phyloP scores from a whole-genome alignment of 2,797 vertebrate species.

The Macroramphosus scolopax region DNA sequence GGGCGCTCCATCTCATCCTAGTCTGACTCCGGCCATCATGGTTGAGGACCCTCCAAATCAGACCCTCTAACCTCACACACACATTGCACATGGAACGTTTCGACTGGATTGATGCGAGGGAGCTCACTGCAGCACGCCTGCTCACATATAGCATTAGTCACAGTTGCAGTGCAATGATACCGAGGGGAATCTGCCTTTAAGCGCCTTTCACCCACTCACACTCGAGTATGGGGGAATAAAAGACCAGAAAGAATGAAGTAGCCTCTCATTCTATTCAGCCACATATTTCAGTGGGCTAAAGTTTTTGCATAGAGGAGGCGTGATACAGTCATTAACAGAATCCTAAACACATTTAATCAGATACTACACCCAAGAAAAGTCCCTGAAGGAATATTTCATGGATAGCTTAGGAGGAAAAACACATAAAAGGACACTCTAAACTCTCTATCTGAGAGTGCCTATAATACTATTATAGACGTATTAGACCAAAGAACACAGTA shows the following conservation, averaged over 20 bases:
- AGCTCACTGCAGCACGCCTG: slow-evolving; percentile 71
- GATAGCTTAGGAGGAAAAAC: background rate
- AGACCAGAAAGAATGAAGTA: slow-evolving; percentile 27
- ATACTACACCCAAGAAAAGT: slow-evolving; percentile 9
- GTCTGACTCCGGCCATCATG: slow-evolving; percentile 25
- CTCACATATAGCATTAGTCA: slow-evolving; percentile 73
- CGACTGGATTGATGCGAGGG: slow-evolving; percentile 54
- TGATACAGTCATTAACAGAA: slow-evolving; percentile 9
- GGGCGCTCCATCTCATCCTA: slow-evolving; percentile 27
- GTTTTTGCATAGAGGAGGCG: slow-evolving; percentile 32
- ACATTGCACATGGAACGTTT: slow-evolving; percentile 30
- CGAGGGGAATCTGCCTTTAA: slow-evolving; percentile 60
- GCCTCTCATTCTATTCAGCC: slow-evolving; percentile 37
- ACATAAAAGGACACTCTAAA: too few species aligned
- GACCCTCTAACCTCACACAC: slow-evolving; percentile 19
- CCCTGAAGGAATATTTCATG: slow-evolving; percentile 2
- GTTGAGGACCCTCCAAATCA: slow-evolving; percentile 12
- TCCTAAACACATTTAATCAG: slow-evolving; percentile 4
- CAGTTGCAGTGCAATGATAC: slow-evolving; percentile 67
- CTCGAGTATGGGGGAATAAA: slow-evolving; percentile 30
- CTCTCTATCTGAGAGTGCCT: slow-evolving; percentile 1
- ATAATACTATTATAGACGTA: too few species aligned
- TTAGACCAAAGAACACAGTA: background rate
- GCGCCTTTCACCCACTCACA: slow-evolving; percentile 66
- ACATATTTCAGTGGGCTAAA: slow-evolving; percentile 45